Base-by-base conservation (phyloP, 2,113 vertebrate species). In the Cervus canadensis region DNA sequence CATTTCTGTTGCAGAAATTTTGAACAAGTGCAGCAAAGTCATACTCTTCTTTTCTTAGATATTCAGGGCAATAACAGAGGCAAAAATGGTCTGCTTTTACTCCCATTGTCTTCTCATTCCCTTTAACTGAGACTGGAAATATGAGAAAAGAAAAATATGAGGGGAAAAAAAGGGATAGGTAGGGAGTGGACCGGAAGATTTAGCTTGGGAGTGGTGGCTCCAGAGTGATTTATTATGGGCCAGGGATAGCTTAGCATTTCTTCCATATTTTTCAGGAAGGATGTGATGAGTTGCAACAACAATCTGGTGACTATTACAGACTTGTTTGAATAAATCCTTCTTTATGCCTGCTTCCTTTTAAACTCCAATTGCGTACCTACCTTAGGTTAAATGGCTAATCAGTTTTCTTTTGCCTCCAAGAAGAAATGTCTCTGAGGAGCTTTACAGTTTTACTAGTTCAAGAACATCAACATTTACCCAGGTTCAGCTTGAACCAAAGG, bases 241-340 rank as follows among this genome's bases (percentile, higher is more conserved):
- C 88, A 94, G 98, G 98, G 95, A 95, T 89, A 92, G 26, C 94
- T 89, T 86, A 85, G 83, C 15, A 43, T 95, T 93, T 96, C 89
- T 86, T 67, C 94, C 78, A 56, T 89, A 57, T 93, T 97, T 97
- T 91, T 62, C 96, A 94, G 96, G 97, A 97, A 98, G 97, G 97
- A 87, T 76, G 64, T 94, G 96, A 95, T 94, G 96, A 96, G 93
- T 92, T 94, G 59, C 74, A 94, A 71, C 93, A 91, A 86, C 86
- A 94, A 56, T 94, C 96, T 95, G 78, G 93, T 94, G 95, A 76
- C 86, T 92, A 56, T 67, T 93, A 93, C 86, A 88, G 96, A 54
- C 82, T 67, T 92, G 93, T 94, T 93, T 59, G 79, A 95, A 93
- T 89, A 86, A 91, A 96, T 57, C 95, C 43, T 95, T 74, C 96